A percentile compares a stretch with the other conserved stretches of the same genome.
phyloP scores from a whole-genome alignment of 2,888 invertebrate genomes.

The Phytoseiulus persimilis region DNA sequence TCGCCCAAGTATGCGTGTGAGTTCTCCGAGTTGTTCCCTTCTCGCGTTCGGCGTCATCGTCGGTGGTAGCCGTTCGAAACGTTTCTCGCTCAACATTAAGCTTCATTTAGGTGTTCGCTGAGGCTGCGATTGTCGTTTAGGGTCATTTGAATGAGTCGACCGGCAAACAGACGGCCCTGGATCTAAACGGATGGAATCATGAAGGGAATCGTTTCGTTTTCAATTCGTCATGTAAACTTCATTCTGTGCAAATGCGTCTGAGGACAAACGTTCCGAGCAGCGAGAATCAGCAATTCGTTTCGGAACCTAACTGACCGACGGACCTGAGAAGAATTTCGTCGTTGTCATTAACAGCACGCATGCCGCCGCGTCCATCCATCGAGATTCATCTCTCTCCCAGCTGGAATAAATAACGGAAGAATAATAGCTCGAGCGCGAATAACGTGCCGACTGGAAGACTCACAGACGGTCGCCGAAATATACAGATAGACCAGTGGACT shows the following conservation, averaged over 20 bases:
- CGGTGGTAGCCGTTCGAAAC: too few species aligned
- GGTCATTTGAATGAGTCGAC: too few species aligned
- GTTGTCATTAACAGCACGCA: neutral
- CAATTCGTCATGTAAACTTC: neutral
- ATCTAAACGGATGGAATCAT: too few species aligned
- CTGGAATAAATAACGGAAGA: neutral
- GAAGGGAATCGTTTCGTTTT: neutral
- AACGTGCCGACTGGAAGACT: neutral
- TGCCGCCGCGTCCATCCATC: neutral
- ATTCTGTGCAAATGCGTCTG: neutral
- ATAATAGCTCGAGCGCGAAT: neutral
- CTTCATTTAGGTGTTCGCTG: too few species aligned
- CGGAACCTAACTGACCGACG: neutral
- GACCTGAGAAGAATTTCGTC: neutral
- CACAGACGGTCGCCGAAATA: neutral
- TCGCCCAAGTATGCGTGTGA: too few species aligned
- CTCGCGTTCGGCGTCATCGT: too few species aligned
- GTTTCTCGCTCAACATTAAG: too few species aligned
- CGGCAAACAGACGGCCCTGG: too few species aligned
- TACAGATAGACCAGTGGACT: neutral
- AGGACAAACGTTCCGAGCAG: neutral
- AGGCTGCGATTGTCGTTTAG: too few species aligned
- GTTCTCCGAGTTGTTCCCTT: too few species aligned
- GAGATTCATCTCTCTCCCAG: neutral
- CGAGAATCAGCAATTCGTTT: neutral